Conservation (phyloP, 2,113 vertebrate species). For the Oreotrochilus melanogaster region DNA sequence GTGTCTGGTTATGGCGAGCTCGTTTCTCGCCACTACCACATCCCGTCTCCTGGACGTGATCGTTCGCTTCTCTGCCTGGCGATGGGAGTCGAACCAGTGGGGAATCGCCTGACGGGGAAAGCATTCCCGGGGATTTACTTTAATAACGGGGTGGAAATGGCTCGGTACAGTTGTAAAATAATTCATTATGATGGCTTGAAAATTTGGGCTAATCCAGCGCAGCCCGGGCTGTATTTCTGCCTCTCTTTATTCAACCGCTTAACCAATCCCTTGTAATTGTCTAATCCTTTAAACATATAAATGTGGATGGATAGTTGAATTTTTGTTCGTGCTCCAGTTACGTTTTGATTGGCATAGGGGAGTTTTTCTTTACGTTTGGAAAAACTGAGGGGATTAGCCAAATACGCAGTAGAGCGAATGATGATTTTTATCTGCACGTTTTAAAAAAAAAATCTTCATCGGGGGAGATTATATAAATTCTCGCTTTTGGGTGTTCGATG, state of each 20-base stretch:
- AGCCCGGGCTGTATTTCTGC: conserved; percentile 45
- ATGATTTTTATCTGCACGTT: conserved; percentile 34
- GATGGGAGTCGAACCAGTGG: conserved; percentile 33
- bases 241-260: conserved; percentile 30
- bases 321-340: conserved; percentile 74
- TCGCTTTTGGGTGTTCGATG: neutral
- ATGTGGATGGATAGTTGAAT: conserved; percentile 68
- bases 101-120: conserved; percentile 63
- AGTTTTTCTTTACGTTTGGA: conserved; percentile 61
- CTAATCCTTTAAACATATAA: conserved; percentile 68
- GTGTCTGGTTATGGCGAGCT: conserved; percentile 71
- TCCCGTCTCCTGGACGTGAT: conserved; percentile 73
- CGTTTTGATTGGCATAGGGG: conserved; percentile 74
- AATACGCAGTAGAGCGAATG: conserved; percentile 49
- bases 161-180: conserved; percentile 53
- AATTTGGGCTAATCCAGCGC: conserved; percentile 51
- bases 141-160: conserved; percentile 15
- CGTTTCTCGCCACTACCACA: conserved; percentile 66
- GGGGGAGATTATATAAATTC: neutral
- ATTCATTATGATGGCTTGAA: conserved; percentile 44
- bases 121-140: conserved; percentile 37
- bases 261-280: conserved; percentile 61
- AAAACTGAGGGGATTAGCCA: conserved; percentile 62
- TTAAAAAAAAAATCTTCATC: neutral
- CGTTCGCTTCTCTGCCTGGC: conserved; percentile 62